phyloP scores from a whole-genome alignment of 2,797 vertebrate genomes.

The Hypotaenidia okinawae region DNA sequence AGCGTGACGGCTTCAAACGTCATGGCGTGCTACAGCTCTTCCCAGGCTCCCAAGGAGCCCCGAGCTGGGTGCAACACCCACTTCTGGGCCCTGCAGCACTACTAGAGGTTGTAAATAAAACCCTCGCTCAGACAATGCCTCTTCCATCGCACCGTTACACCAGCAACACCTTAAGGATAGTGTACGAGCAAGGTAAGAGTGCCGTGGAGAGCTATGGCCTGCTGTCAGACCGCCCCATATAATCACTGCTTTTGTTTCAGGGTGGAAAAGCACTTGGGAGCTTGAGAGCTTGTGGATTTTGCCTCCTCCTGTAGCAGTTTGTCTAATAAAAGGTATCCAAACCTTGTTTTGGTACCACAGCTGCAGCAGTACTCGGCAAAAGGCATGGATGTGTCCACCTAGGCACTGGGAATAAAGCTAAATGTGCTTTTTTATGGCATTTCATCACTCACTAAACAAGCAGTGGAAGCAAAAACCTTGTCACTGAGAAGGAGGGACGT shows the following conservation, averaged over 20 bases:
- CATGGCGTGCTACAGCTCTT: neutral
- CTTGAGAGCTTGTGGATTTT: neutral
- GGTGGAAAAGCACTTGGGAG: neutral
- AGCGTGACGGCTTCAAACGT: neutral
- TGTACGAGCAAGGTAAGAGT: neutral
- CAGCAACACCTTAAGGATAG: neutral
- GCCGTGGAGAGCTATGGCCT: neutral
- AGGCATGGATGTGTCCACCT: neutral
- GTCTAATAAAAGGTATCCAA: neutral
- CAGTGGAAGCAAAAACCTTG: neutral
- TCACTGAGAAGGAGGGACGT: neutral
- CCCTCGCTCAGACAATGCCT: neutral
- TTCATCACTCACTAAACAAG: neutral
- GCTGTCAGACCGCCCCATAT: neutral
- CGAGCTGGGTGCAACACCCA: neutral
- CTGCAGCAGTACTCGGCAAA: fast-evolving
- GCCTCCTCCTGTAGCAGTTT: neutral
- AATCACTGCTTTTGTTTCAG: neutral
- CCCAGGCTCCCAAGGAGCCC: neutral
- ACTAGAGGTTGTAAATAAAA: neutral
- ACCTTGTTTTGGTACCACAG: neutral
- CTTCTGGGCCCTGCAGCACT: neutral
- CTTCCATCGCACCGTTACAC: neutral
- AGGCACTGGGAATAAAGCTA: neutral
- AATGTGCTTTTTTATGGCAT: neutral